Base-by-base conservation (phyloP, 1,140 invertebrate genomes). In the Drosophila hydei region DNA sequence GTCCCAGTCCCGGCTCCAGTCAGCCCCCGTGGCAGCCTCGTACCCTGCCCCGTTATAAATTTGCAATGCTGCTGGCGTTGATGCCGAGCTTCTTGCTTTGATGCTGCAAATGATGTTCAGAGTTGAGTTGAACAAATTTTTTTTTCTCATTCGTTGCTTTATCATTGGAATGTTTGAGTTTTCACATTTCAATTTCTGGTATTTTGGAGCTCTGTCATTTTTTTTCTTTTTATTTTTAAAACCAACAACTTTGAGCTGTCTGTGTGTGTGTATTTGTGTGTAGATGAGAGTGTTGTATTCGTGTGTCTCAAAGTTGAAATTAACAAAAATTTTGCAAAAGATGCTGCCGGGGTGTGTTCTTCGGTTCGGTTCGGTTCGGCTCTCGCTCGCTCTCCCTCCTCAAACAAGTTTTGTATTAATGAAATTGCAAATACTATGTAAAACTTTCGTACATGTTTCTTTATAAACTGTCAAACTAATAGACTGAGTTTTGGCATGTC, bases 401-500 rank as follows among this genome's bases (percentile, higher is more conserved):
- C 67, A 81, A 78, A 70, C 68, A 89, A 88, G 79, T 84, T 89
- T 84, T 79, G 79, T 88, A 89, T 89, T 89, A 88, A 89, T 88
- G 84, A 88, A 88, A 89, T 88, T 88, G 79, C 78, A 88, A 89
- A 88, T 84, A 67, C 52, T 45, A 79, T 89, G 76, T 76, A 79
- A 77, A 88, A 88, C 75, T 88, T 87, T 85, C 65, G 43, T 88
- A 72, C 76, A 89, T 85, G 81, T 85, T 88, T 89, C 84, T 89
- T 89, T 89, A 89, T 88, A 89, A 77, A 89, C 84, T 88, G 79
- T 73, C 79, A 88, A 88, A 88, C 83, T 85, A 85, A 85, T 88
- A 89, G 83, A 89, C 78, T 83, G 84, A 88, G 78, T 87, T 87
- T 76, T 84, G 83, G 72, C 83, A 88, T 77, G 71, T 69, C 70